A percentile compares a stretch with the other conserved stretches of the same genome.
phyloP scores from a whole-genome alignment of 2,888 invertebrate species.

The Nycteola revayana region DNA sequence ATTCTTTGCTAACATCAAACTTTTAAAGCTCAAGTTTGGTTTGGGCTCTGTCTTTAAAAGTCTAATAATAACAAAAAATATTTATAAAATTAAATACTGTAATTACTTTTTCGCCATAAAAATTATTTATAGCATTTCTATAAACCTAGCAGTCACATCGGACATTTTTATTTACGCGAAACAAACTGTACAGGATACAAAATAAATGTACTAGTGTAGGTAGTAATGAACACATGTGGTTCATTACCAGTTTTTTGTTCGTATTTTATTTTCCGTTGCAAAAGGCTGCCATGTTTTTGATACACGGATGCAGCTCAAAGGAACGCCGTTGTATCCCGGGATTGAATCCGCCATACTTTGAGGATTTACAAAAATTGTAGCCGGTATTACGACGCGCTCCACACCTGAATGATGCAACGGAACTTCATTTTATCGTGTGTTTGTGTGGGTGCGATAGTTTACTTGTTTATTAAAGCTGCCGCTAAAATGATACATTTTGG shows the following conservation, averaged over 20 bases:
- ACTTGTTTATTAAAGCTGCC: conserved; percentile 12
- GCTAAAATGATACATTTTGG: too few species aligned
- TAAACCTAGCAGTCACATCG: too few species aligned
- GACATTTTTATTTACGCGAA: too few species aligned
- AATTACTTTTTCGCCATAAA: too few species aligned
- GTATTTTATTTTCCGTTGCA: conserved; percentile 33
- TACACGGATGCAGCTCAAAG: conserved; percentile 52
- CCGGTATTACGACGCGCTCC: conserved; percentile 34
- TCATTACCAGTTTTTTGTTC: conserved; percentile 37
- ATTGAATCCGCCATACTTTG: conserved; percentile 52
- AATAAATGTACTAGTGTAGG: conserved; percentile 7
- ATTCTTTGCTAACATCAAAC: too few species aligned
- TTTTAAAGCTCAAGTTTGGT: too few species aligned
- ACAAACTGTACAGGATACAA: conserved; percentile 5
- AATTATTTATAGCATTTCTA: too few species aligned
- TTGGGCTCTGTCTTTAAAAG: too few species aligned
- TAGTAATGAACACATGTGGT: conserved; percentile 24
- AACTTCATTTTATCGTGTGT: conserved; percentile 26
- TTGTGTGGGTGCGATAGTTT: conserved; percentile 22
- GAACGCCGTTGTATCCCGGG: conserved; percentile 39
- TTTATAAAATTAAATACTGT: too few species aligned
- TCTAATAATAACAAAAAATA: too few species aligned
- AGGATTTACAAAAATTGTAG: conserved; percentile 59
- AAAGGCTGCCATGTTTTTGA: conserved; percentile 36
- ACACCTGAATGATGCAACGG: conserved; percentile 36